Evolutionary conservation across 2,113 vertebrate species (phyloP), one percentile per base, ranked within the genome.

Genomic region (Isichthys henryi): DNA sequence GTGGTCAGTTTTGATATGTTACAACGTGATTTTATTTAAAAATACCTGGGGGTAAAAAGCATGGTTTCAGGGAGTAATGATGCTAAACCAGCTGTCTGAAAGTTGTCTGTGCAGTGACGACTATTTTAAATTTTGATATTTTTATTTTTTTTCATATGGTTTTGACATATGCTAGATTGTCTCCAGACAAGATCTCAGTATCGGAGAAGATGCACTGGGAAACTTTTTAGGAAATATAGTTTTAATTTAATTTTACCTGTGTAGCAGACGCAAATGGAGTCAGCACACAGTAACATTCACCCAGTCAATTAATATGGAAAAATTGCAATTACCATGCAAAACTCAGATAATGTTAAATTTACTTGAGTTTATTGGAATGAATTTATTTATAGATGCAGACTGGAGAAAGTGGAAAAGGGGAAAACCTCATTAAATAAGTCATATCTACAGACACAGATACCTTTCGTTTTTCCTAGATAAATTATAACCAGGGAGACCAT

Each of bases 391-490:
- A 66, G 48, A 52, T 87, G 66, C 62, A 87, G 48, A 43, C 52
- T 49, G 53, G 43, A 86, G 82, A 53, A 87, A 87, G 21, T 48
- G n/a, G 66, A 21, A 62, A 77, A 39, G 82, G 84, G 84, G 39
- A 31, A 23, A n/a, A 56, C 35, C 46, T 86, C 35, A 58, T 45
- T 90, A 90, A 48, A 74, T 17, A 43, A 66, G 85, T 74, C 85
- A 35, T 90, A 90, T 90, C 85, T 77, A 46, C 48, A 87, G 85
- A 87, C 48, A 87, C 85, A 90, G 89, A 87, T 77, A 88, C n/a
- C 45, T 46, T 48, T 85, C 43, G 50, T 83, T 43, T 80, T 80
- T 92, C 93, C 93, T 89, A 91, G 89, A 93, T 92, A 86, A 82
- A 80, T 45, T n/a, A 39, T 39, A 66, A 84, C 50, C 88, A 70